Conservation (phyloP, 2,113 vertebrate genomes). For the Burhinus oedicnemus region DNA sequence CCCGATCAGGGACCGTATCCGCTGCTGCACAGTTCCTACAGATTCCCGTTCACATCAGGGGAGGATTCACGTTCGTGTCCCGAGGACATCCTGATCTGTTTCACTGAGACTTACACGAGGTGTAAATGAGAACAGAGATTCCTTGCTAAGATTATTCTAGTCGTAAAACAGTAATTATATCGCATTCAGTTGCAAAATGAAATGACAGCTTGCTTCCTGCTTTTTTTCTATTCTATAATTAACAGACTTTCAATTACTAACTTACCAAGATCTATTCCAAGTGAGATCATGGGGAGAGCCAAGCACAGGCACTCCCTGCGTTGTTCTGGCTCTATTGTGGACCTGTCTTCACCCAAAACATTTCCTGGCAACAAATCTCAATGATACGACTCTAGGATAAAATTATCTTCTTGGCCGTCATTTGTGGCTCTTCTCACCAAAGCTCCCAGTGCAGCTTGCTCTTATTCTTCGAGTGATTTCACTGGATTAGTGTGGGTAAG, state of each 20-base stretch:
- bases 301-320: not conserved
- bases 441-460: not conserved
- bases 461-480: not conserved
- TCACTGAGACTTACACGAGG: not conserved
- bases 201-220: constrained; percentile 24
- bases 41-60: not conserved
- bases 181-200: constrained; percentile 22
- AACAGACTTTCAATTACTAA: constrained; percentile 16
- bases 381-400: not conserved
- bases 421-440: not conserved
- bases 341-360: not conserved
- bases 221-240: constrained; percentile 18
- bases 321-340: not conserved
- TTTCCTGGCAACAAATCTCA: not conserved
- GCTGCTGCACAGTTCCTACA: not conserved
- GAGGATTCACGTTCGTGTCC: not conserved
- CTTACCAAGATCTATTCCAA: not conserved
- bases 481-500: not conserved
- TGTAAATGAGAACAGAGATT: not conserved
- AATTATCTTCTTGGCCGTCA: not conserved
- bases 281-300: not conserved
- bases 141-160: not conserved
- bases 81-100: not conserved
- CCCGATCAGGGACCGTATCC: not conserved
- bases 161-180: constrained; percentile 20